Percentiles rank a stretch among this genome's conserved stretches.
These are phyloP conservation scores for Carcinoscorpius rotundicauda DNA, from an alignment of 1,140 invertebrate genomes.

Conservation along the genomic window DNA sequence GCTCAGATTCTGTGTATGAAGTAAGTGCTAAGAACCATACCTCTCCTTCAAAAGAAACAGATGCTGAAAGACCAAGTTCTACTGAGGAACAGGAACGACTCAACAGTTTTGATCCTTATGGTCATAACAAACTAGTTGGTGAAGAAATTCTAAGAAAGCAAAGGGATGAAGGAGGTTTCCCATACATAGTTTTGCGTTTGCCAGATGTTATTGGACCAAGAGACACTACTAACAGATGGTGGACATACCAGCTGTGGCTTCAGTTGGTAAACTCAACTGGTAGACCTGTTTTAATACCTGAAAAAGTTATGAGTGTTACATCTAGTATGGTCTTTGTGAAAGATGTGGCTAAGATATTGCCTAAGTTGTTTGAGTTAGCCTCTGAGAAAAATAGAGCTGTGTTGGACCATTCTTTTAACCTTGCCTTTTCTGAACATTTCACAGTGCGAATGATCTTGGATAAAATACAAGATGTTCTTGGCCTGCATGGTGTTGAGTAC, in stretches of 20 bases:
- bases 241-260: slow-evolving; percentile 41
- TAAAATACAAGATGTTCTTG: slow-evolving; percentile 26
- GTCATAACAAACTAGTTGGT: slow-evolving; percentile 34
- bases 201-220: slow-evolving; percentile 40
- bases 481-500: slow-evolving; percentile 21
- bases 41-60: slow-evolving; percentile 24
- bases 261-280: slow-evolving; percentile 27
- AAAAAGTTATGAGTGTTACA: slow-evolving; percentile 24
- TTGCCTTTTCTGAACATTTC: slow-evolving; percentile 31
- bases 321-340: slow-evolving; percentile 37
- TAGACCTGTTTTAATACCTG: slow-evolving; percentile 31
- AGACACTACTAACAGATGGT: slow-evolving; percentile 38
- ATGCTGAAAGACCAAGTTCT: slow-evolving; percentile 31
- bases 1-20: slow-evolving; percentile 40
- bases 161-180: slow-evolving; percentile 24
- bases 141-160: slow-evolving; percentile 33
- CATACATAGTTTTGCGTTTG: slow-evolving; percentile 35
- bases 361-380: slow-evolving; percentile 13
- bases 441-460: slow-evolving; percentile 29
- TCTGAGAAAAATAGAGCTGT: slow-evolving; percentile 22
- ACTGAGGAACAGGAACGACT: slow-evolving; percentile 22
- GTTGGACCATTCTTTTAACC: slow-evolving; percentile 34
- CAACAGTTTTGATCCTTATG: slow-evolving; percentile 32
- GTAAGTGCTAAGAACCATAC: slow-evolving; percentile 28
- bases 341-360: slow-evolving; percentile 35